Evolutionary conservation across 2,797 vertebrate genomes (phyloP).

Genomic region (Orestias chungarensis): DNA sequence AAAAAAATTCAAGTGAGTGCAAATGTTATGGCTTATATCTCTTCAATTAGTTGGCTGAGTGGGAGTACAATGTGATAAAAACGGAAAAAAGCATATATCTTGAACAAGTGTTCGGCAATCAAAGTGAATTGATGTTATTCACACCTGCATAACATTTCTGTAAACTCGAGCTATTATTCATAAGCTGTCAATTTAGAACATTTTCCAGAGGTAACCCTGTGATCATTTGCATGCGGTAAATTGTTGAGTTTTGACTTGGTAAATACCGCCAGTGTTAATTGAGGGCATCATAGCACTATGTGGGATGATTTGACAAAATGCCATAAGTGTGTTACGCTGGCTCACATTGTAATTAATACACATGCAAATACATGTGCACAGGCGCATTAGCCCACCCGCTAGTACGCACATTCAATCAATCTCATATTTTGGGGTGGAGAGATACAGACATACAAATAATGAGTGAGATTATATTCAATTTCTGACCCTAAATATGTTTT

Average conservation of each 20-base stretch:
- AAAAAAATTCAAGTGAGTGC: not conserved
- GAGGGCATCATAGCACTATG: conserved; percentile 74
- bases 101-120: conserved; percentile 65
- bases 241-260: conserved; percentile 73
- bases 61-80: conserved; percentile 45
- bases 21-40: conserved; percentile 4
- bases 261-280: conserved; percentile 78
- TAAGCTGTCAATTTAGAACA: conserved; percentile 79
- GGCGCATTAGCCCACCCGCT: conserved; percentile 5
- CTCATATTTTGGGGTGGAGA: conserved; percentile 34
- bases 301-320: conserved; percentile 79
- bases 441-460: conserved; percentile 51
- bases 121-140: conserved; percentile 71
- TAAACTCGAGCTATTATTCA: conserved; percentile 79
- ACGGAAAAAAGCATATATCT: conserved; percentile 58
- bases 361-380: conserved; percentile 43
- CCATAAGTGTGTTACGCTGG: conserved; percentile 72
- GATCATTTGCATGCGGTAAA: conserved; percentile 70
- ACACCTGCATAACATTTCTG: conserved; percentile 67
- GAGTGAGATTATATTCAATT: conserved; percentile 56
- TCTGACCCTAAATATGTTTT: conserved; percentile 62
- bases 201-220: conserved; percentile 70
- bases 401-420: conserved; percentile 28
- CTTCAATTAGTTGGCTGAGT: conserved; percentile 22
- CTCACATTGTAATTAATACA: conserved; percentile 66